Base-by-base conservation (phyloP, 1,140 invertebrate genomes). In the Sogatella furcifera region DNA sequence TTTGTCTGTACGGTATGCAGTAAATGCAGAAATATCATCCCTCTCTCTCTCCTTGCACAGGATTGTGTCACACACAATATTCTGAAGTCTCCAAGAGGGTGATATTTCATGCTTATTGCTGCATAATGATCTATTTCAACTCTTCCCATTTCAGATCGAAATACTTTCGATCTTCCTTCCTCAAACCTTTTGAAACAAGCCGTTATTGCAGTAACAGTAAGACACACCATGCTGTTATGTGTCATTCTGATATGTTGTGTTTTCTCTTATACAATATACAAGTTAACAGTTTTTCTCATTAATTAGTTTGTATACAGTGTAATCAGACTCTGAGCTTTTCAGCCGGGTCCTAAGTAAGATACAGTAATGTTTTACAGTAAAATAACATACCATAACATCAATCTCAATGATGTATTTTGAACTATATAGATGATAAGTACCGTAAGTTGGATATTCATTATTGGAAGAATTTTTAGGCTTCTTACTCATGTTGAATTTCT, bases 211-310 rank as follows among this genome's bases (percentile, higher is more conserved):
- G 21, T 49, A 49, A 49, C 46, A 49, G 46, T 49, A 49, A 49
- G 46, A 49, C 46, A 49, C 46, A 49, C 46, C 15, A 49, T 49
- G 46, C 46, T 49, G 46, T 49, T 49, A 49, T 49, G 46, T 49
- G 46, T 49, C 46, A 49, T 49, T 49, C 46, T 49, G 15, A 49
- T 49, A 49, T 49, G 46, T 49, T 49, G 46, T 49, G 46, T 49
- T 49, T 49, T 22, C 21, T 49, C 46, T 49, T 49, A 49, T 49
- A 49, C 21, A 49, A 19, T 49, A 49, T 49, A 49, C 21, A 49
- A 49, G 15, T 49, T 19, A 19, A 49, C 46, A 49, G 46, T 49
- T 49, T 15, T 49, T 10, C 46, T 49, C 46, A 49, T 49, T 49
- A 49, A 49, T 49, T 49, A 49, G 46, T 49, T 49, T 49, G 21